Evolutionary conservation across 2,888 invertebrate species (phyloP).

Genomic region (Suillia variegata): DNA sequence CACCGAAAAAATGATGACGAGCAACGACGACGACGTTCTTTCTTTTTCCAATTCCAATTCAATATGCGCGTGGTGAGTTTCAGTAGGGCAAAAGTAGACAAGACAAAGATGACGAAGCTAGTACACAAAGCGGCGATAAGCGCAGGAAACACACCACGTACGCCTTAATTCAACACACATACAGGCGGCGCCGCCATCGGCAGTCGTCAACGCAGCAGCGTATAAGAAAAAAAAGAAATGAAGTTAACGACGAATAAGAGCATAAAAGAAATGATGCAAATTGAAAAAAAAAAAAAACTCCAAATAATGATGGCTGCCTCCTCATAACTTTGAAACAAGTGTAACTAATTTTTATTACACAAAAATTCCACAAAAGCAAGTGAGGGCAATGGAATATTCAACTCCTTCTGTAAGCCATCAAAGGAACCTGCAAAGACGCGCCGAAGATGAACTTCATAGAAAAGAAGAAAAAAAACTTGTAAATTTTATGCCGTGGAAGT

Average conservation of each 20-base stretch:
- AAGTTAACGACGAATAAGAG: background rate
- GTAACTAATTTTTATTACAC: background rate
- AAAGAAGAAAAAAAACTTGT: no score
- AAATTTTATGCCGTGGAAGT: no score
- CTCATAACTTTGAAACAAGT: background rate
- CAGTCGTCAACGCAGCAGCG: no score
- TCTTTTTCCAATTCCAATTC: slow-evolving; percentile 32
- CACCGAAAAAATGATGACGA: slow-evolving; percentile 47
- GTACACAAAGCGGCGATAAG: background rate
- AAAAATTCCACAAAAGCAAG: no score
- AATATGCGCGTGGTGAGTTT: slow-evolving; percentile 26
- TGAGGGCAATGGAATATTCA: no score
- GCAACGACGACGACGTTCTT: slow-evolving; percentile 38
- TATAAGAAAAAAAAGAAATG: no score
- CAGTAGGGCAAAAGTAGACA: background rate
- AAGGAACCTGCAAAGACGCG: no score
- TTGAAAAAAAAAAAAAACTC: background rate
- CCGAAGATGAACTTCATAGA: no score
- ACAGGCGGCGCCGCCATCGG: no score
- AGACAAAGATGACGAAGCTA: slow-evolving; percentile 10
- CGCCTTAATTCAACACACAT: slow-evolving; percentile 1
- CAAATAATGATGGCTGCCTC: background rate
- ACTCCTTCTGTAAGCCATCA: no score
- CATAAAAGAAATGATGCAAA: background rate
- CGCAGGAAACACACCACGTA: slow-evolving; percentile 15